phyloP scores from a whole-genome alignment of 1,140 invertebrate species.

The Drosophila sp. region DNA sequence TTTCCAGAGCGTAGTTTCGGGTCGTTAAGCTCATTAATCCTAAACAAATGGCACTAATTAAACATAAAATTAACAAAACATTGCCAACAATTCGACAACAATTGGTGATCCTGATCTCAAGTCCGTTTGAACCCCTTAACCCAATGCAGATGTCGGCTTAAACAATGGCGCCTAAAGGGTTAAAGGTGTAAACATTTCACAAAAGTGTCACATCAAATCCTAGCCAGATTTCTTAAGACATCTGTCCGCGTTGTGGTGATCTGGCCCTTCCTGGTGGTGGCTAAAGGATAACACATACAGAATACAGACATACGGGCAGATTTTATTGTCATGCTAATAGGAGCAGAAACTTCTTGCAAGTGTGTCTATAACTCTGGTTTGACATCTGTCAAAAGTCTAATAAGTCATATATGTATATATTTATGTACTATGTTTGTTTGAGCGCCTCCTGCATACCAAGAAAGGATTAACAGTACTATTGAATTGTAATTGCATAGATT shows the following conservation, averaged over 20 bases:
- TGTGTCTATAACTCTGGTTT: slow-evolving; percentile 62
- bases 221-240: slow-evolving; percentile 52
- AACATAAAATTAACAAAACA: slow-evolving; percentile 73
- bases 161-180: slow-evolving; percentile 74
- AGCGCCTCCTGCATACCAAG: slow-evolving; percentile 39
- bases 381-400: slow-evolving; percentile 80
- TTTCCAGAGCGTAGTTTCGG: slow-evolving; percentile 7
- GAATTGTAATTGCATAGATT: slow-evolving; percentile 64
- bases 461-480: slow-evolving; percentile 57
- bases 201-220: slow-evolving; percentile 78
- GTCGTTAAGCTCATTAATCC: slow-evolving; percentile 45
- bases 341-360: slow-evolving; percentile 45
- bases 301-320: neutral
- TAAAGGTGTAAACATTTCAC: slow-evolving; percentile 84
- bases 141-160: slow-evolving; percentile 33
- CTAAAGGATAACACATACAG: slow-evolving; percentile 38
- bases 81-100: slow-evolving; percentile 58
- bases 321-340: slow-evolving; percentile 68
- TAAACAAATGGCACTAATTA: slow-evolving; percentile 80
- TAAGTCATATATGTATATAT: slow-evolving; percentile 82
- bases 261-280: slow-evolving; percentile 26
- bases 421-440: slow-evolving; percentile 57
- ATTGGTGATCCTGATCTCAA: slow-evolving; percentile 43
- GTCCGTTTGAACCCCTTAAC: slow-evolving; percentile 36
- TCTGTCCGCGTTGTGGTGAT: slow-evolving; percentile 41